phyloP scores from a whole-genome alignment of 2,797 vertebrate species.

The Tarsius wallacei region DNA sequence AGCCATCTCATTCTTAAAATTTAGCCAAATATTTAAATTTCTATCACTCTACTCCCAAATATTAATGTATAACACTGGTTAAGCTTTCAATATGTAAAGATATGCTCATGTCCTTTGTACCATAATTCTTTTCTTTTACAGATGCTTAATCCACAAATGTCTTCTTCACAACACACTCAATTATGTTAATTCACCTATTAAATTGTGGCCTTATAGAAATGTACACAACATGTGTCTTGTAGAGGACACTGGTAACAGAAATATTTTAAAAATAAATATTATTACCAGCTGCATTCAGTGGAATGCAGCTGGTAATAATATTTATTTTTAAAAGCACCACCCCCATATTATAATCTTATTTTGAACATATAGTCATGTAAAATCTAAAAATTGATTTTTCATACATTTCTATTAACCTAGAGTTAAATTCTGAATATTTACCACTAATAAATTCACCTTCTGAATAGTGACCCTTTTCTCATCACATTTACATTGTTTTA shows the following conservation, averaged over 20 bases:
- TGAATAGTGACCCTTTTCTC: neutral
- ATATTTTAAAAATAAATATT: too few species aligned
- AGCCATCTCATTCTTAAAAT: neutral
- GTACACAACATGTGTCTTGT: neutral
- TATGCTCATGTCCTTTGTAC: neutral
- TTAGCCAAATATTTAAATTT: neutral
- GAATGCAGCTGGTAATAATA: neutral
- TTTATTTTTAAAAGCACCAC: neutral
- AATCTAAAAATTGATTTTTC: neutral
- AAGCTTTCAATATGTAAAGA: neutral
- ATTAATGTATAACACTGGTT: neutral
- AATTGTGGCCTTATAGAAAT: neutral
- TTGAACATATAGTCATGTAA: neutral
- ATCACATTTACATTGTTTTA: conserved; percentile 39
- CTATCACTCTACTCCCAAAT: neutral
- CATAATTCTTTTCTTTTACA: neutral
- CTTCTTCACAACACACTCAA: neutral
- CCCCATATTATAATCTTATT: neutral
- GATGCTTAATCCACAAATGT: neutral
- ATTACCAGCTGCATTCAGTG: too few species aligned
- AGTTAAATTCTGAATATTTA: conserved; percentile 41
- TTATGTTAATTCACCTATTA: neutral
- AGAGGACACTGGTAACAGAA: neutral
- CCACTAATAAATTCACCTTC: neutral
- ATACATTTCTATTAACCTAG: neutral